Base-by-base conservation (phyloP, 2,113 vertebrate genomes). In the Parus major region DNA sequence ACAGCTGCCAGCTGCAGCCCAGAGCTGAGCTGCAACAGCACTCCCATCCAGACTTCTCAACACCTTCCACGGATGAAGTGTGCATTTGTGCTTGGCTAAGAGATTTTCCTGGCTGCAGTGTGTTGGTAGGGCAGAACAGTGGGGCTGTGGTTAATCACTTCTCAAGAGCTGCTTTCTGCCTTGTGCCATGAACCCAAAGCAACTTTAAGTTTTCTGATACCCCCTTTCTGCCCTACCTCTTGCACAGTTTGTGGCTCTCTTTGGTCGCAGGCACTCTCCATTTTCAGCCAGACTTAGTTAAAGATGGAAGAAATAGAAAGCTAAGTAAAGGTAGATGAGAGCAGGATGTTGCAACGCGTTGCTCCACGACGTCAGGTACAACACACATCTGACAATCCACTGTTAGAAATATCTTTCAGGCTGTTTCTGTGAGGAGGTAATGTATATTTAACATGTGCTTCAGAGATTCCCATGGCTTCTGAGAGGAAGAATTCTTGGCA, bases 211-310 rank as follows among this genome's bases (percentile, higher is more conserved):
- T 79, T 56, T 35, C 50, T 77, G n/a, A 41, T 36, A 25, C 3
- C 13, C 41, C 11, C 16, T 44, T 46, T 39, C 75, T 49, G 66
- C 22, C 31, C 27, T 44, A 8, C 17, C 46, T 65, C 63, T 31
- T 41, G 46, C 1, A 6, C 20, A 63, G 23, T 15, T 46, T 13
- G 18, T 52, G 22, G 17, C 42, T 73, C 8, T 72, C 28, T 49
- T 35, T 0, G 3, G 47, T 42, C 39, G 46, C 52, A 29, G 17
- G 52, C n/a, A 78, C n/a, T 19, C 35, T 56, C 46, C 0, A 1
- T 27, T 64, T 66, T 55, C 72, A 70, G 39, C 60, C 14, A n/a
- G 47, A 20, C 18, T 78, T 33, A 39, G 55, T 33, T 69, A 28
- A 77, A 69, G 64, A 28, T 39, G 15, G 73, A 60, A 52, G 39